A percentile compares a stretch with the other conserved stretches of the same genome.
These are phyloP conservation scores for Procambarus virginalis DNA, from an alignment of 1,140 invertebrate genomes.

Conservation along the genomic window DNA sequence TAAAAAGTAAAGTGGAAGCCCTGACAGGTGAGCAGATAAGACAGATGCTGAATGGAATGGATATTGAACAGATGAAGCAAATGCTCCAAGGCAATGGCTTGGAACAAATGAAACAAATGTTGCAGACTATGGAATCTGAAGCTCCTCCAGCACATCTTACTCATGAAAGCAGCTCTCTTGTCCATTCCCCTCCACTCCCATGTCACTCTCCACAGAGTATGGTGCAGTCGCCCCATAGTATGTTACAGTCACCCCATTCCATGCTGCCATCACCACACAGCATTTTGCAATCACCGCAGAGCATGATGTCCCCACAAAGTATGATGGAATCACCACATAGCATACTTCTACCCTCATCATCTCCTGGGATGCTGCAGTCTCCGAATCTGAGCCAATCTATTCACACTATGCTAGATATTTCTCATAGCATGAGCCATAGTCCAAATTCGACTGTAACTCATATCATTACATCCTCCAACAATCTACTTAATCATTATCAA, in stretches of 20 bases:
- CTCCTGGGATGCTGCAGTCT: constrained; percentile 51
- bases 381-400: constrained; percentile 46
- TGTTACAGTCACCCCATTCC: constrained; percentile 56
- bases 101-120: constrained; percentile 62
- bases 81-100: constrained; percentile 58
- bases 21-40: constrained; percentile 58
- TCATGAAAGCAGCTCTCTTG: constrained; percentile 25
- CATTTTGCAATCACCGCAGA: constrained; percentile 54
- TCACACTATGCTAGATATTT: constrained; percentile 58
- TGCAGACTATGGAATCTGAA: constrained; percentile 58
- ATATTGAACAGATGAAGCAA: constrained; percentile 62
- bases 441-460: constrained; percentile 59
- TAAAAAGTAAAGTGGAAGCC: constrained; percentile 45
- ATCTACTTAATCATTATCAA: constrained; percentile 53
- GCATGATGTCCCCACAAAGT: constrained; percentile 55
- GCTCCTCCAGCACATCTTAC: neutral
- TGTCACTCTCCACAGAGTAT: constrained; percentile 53
- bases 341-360: constrained; percentile 43
- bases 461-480: constrained; percentile 42
- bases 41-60: constrained; percentile 61
- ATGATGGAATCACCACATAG: constrained; percentile 49
- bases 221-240: constrained; percentile 61
- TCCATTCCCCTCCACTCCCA: constrained; percentile 37
- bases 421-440: constrained; percentile 58
- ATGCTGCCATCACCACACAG: constrained; percentile 58